Conservation (phyloP, 2,113 vertebrate species). For the Rhizomys pruinosus region DNA sequence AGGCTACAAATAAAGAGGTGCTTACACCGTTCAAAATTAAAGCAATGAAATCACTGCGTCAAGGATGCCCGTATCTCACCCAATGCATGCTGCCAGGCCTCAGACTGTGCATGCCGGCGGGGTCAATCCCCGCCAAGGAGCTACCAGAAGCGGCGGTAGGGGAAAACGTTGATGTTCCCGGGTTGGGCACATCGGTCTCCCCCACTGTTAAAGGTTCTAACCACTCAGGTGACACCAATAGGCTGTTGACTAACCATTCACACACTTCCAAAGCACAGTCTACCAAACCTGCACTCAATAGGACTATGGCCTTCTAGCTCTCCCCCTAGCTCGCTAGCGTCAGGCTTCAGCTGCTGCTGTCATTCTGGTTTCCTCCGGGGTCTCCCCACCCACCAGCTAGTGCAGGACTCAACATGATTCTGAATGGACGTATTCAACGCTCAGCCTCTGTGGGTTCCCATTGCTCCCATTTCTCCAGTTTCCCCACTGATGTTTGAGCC, state of each 20-base stretch:
- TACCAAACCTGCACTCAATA: not conserved
- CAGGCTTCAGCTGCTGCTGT: not conserved
- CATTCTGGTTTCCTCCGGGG: not conserved
- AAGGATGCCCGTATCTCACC: too few species aligned
- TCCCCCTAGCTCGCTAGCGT: too few species aligned
- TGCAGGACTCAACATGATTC: not conserved
- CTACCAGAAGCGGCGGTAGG: too few species aligned
- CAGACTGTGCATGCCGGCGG: too few species aligned
- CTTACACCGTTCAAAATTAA: too few species aligned
- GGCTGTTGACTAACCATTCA: not conserved
- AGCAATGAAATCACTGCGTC: too few species aligned
- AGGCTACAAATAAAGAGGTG: too few species aligned
- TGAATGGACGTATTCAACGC: not conserved
- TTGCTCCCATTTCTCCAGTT: not conserved
- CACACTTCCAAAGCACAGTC: not conserved
- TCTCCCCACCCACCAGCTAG: not conserved
- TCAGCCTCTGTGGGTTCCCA: fast-evolving
- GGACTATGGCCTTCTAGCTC: not conserved
- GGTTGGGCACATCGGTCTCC: too few species aligned
- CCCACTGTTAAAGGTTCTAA: not conserved
- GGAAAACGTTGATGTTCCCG: too few species aligned
- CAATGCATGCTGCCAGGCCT: too few species aligned
- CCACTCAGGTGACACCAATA: not conserved
- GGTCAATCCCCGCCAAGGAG: too few species aligned
- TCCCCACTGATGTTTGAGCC: not conserved